phyloP scores from a whole-genome alignment of 2,888 invertebrate genomes.

The Conops quadrifasciatus region DNA sequence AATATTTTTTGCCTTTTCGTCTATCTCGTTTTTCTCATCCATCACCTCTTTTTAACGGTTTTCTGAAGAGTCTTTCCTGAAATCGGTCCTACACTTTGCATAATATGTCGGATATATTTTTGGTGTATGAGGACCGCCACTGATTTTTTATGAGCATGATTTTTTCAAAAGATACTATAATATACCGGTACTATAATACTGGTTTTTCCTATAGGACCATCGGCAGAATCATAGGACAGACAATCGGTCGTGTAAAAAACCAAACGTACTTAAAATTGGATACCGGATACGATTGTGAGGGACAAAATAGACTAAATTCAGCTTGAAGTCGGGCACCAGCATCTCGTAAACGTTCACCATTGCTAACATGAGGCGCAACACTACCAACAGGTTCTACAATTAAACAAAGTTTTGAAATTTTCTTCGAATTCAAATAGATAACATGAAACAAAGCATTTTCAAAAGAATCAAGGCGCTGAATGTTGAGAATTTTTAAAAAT shows the following conservation, averaged over 20 bases:
- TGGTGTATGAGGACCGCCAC: too few relatives aligned
- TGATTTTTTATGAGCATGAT: too few relatives aligned
- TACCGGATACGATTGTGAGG: slow-evolving; percentile 79
- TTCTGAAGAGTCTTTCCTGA: too few relatives aligned
- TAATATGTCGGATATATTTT: too few relatives aligned
- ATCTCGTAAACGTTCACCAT: slow-evolving; percentile 72
- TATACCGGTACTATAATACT: too few relatives aligned
- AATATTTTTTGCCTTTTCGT: too few relatives aligned
- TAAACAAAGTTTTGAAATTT: slow-evolving; percentile 49
- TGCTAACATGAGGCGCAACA: slow-evolving; percentile 73
- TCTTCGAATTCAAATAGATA: not conserved
- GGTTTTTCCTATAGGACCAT: too few relatives aligned
- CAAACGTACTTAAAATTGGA: slow-evolving; percentile 73
- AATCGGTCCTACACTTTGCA: too few relatives aligned
- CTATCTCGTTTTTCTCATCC: too few relatives aligned
- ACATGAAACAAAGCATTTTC: not conserved
- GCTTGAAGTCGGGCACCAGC: slow-evolving; percentile 66
- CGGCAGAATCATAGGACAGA: too few relatives aligned
- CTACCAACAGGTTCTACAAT: slow-evolving; percentile 67
- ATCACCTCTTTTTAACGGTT: too few relatives aligned
- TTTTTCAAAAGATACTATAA: too few relatives aligned
- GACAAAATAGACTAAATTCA: slow-evolving; percentile 76
- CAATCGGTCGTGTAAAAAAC: not conserved
- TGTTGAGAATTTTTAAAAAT: slow-evolving; percentile 39
- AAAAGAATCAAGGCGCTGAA: slow-evolving; percentile 38